Evolutionary conservation across 2,797 vertebrate genomes (phyloP), one percentile per base, ranked within the genome.

Genomic region (Sebastes minor): DNA sequence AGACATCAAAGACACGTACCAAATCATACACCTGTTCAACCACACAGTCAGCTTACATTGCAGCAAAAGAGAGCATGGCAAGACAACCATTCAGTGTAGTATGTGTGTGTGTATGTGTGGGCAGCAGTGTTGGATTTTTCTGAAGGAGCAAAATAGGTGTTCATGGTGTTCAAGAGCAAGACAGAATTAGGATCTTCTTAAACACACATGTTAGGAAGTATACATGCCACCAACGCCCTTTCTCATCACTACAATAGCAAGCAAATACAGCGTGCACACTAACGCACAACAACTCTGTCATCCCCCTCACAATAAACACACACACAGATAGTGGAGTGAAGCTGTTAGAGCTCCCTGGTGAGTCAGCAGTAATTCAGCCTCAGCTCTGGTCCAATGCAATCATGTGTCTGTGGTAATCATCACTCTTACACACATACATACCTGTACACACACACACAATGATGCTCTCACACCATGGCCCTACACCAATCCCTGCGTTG

Each of bases 341-440:
- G 46, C 46, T 49, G 18, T 18, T 18, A 69, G 42, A 67, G 70
- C 32, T 67, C 64, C 52, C 32, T 56, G 22, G 78, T 81, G 79
- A 85, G 66, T 85, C 79, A 82, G 75, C 62, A 38, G 57, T 78
- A 81, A 83, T 71, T 74, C 74, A 33, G 42, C 60, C 69, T 35
- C 30, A 62, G 61, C 23, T 68, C 6, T 33, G 14, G 32, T 23
- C 25, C 57, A 27, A 68, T 30, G 10, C 22, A 68, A 52, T 49
- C 30, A n/a, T 28, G 30, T 61, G 55, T 66, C 53, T 74, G 62
- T 68, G 53, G 28, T 64, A 61, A 66, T 66, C 22, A 55, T 53
- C 67, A 49, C 60, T 46, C 30, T 38, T 69, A 62, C 7, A 33
- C 20, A 22, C 38, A 62, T n/a, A 22, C 32, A 71, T 16, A 32